Base-by-base conservation (phyloP, 2,888 invertebrate genomes). In the Lingula anatina region DNA sequence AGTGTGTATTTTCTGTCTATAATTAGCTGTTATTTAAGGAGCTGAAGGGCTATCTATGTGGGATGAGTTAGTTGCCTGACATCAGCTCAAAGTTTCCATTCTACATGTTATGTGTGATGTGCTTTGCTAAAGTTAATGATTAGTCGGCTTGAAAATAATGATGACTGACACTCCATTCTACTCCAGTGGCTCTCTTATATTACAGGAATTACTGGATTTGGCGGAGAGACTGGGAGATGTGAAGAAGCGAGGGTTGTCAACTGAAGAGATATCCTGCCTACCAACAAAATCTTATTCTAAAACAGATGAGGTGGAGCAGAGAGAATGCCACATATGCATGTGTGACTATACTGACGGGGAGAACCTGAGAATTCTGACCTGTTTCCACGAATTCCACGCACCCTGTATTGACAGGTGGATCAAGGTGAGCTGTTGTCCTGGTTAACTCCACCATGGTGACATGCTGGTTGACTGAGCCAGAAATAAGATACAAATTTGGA, bases 351-450 rank as follows among this genome's bases (percentile, higher is more conserved):
- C 63, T 40, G 54, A 57, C 3, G 65, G 65, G 4, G 68, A 73
- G 25, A 47, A 50, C 3, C 54, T 69, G 36, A 58, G 70, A 28
- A 68, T 69, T 42, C 60, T 73, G 18, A 66, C 71, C 7, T 73
- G 73, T 47, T 70, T 68, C 49, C 73, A 73, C 47, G 62, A 70
- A 39, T 73, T 67, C 54, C 73, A 73, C 49, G 49, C 62, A 23
- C 44, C 47, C 1, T 73, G 73, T 47, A 69, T 73, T 47, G 73
- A 73, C 54, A 59, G 64, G 46, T 73, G 73, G 73, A 58, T 73
- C 25, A 55, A 56, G 55, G 73, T 71, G 58, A 52, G 57, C 54
- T 20, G 2, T 15, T 31, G 31, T 31, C 31, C 9, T 31, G 15
- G 15, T 31, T 31, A 12, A 31, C 15, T 9, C 9, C 31, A 31